Evolutionary conservation across 2,888 invertebrate genomes (phyloP).

Genomic region (Sclerodermus sp.): DNA sequence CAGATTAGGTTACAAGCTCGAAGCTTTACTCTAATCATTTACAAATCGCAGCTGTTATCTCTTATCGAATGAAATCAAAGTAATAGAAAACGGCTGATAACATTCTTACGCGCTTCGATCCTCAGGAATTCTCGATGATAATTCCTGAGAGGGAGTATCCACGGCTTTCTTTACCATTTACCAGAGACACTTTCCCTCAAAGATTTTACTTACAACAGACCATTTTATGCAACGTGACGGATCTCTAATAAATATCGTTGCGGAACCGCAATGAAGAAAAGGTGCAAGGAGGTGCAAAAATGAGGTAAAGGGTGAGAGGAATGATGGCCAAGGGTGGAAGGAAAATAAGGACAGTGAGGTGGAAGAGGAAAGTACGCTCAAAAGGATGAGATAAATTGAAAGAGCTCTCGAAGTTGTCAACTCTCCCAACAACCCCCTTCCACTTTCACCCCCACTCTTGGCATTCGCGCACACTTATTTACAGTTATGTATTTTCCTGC

Average conservation of each 20-base stretch:
- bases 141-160: too few species aligned
- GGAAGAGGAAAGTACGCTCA: slow-evolving; percentile 35
- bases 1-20: too few species aligned
- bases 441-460: slow-evolving; percentile 7
- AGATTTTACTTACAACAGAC: slow-evolving; percentile 18
- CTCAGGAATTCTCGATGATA: too few species aligned
- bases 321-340: slow-evolving; percentile 14
- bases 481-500: too few species aligned
- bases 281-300: slow-evolving; percentile 2
- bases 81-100: too few species aligned
- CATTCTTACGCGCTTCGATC: too few species aligned
- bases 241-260: slow-evolving; percentile 40
- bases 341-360: slow-evolving; percentile 21
- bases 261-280: slow-evolving; percentile 13
- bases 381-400: slow-evolving; percentile 54
- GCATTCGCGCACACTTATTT: not conserved
- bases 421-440: slow-evolving; percentile 29
- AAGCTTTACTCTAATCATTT: too few species aligned
- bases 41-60: too few species aligned
- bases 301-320: slow-evolving; percentile 4
- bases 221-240: slow-evolving; percentile 28
- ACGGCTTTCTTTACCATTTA: too few species aligned
- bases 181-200: slow-evolving; percentile 10
- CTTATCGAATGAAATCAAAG: too few species aligned
- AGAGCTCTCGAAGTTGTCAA: slow-evolving; percentile 55